These are phyloP conservation scores for Pristionchus mayeri DNA, from an alignment of 2,888 invertebrate species.

Conservation along the genomic window DNA sequence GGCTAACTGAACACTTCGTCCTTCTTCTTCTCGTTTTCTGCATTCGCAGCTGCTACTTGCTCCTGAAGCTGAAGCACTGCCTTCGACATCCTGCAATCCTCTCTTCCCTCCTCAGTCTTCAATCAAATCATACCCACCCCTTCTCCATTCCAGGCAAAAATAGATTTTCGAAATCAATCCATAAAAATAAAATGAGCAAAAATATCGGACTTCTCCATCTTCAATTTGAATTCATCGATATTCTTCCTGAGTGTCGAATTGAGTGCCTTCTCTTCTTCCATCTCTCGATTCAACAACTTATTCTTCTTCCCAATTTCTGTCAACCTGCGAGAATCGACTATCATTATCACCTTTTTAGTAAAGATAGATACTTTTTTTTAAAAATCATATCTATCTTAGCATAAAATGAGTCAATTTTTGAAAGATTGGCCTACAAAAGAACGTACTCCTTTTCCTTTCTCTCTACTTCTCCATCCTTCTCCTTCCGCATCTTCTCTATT, in stretches of 20 bases:
- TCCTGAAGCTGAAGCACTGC: constrained; percentile 47
- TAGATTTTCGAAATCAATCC: no score
- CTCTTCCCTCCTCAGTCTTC: no score
- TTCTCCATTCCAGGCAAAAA: no score
- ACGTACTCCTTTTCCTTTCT: constrained; percentile 16
- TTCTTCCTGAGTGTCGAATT: constrained; percentile 37
- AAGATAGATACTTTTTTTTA: neutral
- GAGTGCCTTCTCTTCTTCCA: constrained; percentile 38
- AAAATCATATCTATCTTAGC: no score
- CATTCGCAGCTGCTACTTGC: constrained; percentile 16
- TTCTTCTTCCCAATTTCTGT: constrained; percentile 11
- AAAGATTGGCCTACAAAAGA: no score
- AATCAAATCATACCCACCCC: no score
- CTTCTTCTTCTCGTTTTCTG: constrained; percentile 42
- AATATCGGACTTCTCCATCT: constrained; percentile 45
- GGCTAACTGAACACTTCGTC: constrained; percentile 48
- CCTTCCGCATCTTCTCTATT: no score
- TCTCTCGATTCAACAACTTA: neutral
- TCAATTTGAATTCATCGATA: constrained; percentile 49
- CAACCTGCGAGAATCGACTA: constrained; percentile 35
- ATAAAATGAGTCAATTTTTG: no score
- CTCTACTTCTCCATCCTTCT: neutral
- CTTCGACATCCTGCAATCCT: constrained; percentile 42
- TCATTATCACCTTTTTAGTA: neutral
- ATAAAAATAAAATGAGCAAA: neutral